phyloP scores from a whole-genome alignment of 30 jellyfish, hydroid and myxozoan species.

The Cassiopea andromeda region DNA sequence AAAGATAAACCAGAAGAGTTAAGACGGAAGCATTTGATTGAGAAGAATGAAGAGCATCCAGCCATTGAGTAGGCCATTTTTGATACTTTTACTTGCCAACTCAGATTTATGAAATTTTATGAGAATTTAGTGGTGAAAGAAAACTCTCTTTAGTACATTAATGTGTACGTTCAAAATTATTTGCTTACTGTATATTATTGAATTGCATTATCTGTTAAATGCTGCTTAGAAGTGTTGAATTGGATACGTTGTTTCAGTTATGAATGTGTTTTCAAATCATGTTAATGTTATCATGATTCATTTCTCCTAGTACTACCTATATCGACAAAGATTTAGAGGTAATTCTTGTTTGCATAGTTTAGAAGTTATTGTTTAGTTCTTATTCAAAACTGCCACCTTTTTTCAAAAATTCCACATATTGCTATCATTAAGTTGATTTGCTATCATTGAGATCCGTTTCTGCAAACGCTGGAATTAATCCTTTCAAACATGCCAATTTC shows the following conservation, averaged over 20 bases:
- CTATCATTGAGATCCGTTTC: too few relatives aligned
- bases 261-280: neutral
- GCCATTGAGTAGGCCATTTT: neutral
- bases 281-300: neutral
- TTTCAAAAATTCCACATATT: neutral
- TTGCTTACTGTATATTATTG: too few relatives aligned
- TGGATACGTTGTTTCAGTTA: neutral
- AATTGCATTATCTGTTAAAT: too few relatives aligned
- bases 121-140: too few relatives aligned
- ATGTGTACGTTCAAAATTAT: too few relatives aligned
- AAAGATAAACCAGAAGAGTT: neutral
- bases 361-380: neutral
- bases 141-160: too few relatives aligned
- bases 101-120: too few relatives aligned
- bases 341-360: neutral
- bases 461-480: too few relatives aligned
- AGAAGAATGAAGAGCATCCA: neutral
- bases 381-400: neutral
- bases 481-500: neutral
- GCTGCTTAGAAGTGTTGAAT: too few relatives aligned
- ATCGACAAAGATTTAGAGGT: slow-evolving; percentile 55
- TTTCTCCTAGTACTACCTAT: slow-evolving; percentile 14
- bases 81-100: too few relatives aligned
- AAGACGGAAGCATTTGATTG: neutral
- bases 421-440: neutral